Base-by-base conservation (phyloP, 1,140 invertebrate genomes). In the Solen grandis region DNA sequence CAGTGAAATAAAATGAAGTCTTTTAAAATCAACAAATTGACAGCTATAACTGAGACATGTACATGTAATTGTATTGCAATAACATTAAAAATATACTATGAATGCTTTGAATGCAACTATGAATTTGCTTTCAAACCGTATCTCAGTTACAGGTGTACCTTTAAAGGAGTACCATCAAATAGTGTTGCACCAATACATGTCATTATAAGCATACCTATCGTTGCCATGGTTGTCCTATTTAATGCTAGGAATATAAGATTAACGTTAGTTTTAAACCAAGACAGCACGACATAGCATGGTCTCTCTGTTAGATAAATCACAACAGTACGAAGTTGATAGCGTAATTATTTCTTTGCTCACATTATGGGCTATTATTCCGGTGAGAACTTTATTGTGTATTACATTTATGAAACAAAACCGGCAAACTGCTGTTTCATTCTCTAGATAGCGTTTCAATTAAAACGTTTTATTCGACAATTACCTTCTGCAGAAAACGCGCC, bases 181-280 rank as follows among this genome's bases (percentile, higher is more conserved):
- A 70, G 46, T 70, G 2, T 54, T 60, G 70, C 46, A 74, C 19
- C 22, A 73, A 74, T 60, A 74, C 68, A 13, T 25, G 55, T 74
- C 50, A 55, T 74, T 60, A 74, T 60, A 60, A 74, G 50, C 31
- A 35, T 38, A 46, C n/a, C 36, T 60, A 57, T 60, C 25, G n/a
- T n/a, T n/a, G n/a, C n/a, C n/a, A n/a, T n/a, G n/a, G n/a, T n/a
- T n/a, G n/a, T n/a, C n/a, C n/a, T n/a, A n/a, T n/a, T n/a, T n/a
- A n/a, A n/a, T n/a, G n/a, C n/a, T n/a, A n/a, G n/a, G n/a, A n/a
- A n/a, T n/a, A n/a, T n/a, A 46, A 46, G 8, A 8, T 46, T 46
- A 46, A 19, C 41, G 41, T 46, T 46, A 46, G 19, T 46, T 46
- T 46, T 46, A 19, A 10, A 46, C 41, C 8, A 19, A 46, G 19